Evolutionary conservation across 1,140 invertebrate genomes (phyloP).

Genomic region (Pteromalus puparum): DNA sequence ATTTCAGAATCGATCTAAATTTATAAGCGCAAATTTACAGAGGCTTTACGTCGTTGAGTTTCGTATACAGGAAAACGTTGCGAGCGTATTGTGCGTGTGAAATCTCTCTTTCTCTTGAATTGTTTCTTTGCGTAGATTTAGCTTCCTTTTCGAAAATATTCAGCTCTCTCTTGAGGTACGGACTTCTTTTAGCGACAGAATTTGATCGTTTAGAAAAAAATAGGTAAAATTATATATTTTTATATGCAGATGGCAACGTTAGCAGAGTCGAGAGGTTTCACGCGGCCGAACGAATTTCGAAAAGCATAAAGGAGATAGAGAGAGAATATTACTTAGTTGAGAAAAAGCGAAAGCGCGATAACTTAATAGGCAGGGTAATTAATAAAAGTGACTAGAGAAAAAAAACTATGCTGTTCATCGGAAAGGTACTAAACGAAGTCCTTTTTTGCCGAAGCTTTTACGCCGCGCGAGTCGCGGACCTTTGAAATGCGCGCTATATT

Average conservation of each 20-base stretch:
- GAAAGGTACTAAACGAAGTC: constrained; percentile 26
- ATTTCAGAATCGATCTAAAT: constrained; percentile 1
- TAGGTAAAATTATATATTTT: not conserved
- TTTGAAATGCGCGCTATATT: not conserved
- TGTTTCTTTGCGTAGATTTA: not conserved
- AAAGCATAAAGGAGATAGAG: too few species aligned
- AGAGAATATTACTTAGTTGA: not conserved
- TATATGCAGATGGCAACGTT: not conserved
- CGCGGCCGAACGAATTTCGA: not conserved
- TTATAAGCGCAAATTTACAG: not conserved
- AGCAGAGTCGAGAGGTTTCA: not conserved
- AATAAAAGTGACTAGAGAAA: constrained; percentile 7
- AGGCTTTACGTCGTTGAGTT: not conserved
- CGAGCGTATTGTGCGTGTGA: not conserved
- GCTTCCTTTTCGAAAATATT: not conserved
- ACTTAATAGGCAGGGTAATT: not conserved
- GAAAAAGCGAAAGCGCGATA: not conserved
- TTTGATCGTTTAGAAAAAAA: not conserved
- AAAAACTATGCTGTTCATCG: not conserved
- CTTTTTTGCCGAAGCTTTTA: constrained; percentile 28
- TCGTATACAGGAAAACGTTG: not conserved
- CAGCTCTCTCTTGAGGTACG: too few species aligned
- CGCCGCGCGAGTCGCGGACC: constrained; percentile 12
- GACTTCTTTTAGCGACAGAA: too few species aligned
- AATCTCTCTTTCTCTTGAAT: not conserved